phyloP scores from a whole-genome alignment of 2,888 invertebrate species.

The Linyphia triangularis region DNA sequence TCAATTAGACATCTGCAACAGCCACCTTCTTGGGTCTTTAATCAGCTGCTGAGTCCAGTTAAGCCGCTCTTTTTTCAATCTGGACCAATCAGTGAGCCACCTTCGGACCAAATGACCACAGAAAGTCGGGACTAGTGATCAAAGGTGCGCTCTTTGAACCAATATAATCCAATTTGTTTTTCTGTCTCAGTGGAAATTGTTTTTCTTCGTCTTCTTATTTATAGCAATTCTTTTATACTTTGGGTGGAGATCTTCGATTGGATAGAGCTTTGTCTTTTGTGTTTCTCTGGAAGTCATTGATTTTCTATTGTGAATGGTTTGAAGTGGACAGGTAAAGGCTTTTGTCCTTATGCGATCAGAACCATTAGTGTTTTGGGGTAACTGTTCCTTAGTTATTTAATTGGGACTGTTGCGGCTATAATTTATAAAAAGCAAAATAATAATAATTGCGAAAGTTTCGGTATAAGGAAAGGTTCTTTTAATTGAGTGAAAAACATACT shows the following conservation, averaged over 20 bases:
- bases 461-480: too few relatives aligned
- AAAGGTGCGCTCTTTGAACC: constrained; percentile 64
- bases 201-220: constrained; percentile 22
- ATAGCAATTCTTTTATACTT: constrained; percentile 6
- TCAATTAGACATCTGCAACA: constrained; percentile 57
- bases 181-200: constrained; percentile 29
- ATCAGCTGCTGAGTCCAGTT: constrained; percentile 31
- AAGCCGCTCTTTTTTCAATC: constrained; percentile 29
- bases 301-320: constrained; percentile 7
- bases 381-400: background rate
- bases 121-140: constrained; percentile 49
- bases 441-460: too few relatives aligned
- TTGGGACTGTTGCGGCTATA: background rate
- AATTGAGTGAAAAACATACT: too few relatives aligned
- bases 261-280: constrained; percentile 7
- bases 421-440: too few relatives aligned
- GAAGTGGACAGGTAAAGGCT: background rate
- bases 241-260: constrained; percentile 25
- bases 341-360: background rate
- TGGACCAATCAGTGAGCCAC: constrained; percentile 28
- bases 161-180: constrained; percentile 68
- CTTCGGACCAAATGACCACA: constrained; percentile 53
- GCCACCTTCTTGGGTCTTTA: constrained; percentile 34
- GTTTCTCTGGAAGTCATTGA: constrained; percentile 23
- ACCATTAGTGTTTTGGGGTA: background rate